These are phyloP conservation scores for Noturus placidus DNA, from an alignment of 2,113 vertebrate species.

Conservation along the genomic window DNA sequence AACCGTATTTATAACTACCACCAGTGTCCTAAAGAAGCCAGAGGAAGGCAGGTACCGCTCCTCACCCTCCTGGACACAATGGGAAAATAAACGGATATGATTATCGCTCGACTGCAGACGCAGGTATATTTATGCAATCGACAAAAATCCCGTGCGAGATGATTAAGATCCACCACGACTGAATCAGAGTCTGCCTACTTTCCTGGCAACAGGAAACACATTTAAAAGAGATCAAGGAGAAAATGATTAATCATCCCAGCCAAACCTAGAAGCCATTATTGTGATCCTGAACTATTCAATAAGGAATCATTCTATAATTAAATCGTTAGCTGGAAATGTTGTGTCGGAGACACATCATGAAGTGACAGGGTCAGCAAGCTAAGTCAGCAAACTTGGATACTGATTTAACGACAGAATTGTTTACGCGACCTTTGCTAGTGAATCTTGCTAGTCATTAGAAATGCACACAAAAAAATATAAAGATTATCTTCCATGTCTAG, in stretches of 20 bases:
- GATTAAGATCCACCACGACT: conserved; percentile 31
- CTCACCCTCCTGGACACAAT: conserved; percentile 25
- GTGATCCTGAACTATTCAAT: background rate
- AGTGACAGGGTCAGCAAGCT: background rate
- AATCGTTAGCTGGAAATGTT: background rate
- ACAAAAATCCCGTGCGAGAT: background rate
- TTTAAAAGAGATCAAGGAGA: conserved; percentile 27
- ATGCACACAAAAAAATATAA: too few relatives aligned
- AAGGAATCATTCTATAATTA: background rate
- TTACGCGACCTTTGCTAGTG: background rate
- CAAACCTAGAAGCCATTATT: background rate
- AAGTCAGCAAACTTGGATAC: background rate
- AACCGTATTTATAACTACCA: conserved; percentile 59
- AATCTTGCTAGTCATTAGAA: background rate
- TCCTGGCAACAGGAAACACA: conserved; percentile 37
- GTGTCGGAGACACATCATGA: background rate
- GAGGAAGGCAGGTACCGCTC: conserved; percentile 35
- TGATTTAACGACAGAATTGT: background rate
- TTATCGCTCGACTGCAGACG: background rate
- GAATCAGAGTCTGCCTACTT: conserved; percentile 21
- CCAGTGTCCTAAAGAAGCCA: conserved; percentile 26
- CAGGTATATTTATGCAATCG: background rate
- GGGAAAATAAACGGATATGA: conserved; percentile 18
- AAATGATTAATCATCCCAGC: conserved; percentile 21
- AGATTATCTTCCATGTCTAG: too few relatives aligned